Evolutionary conservation across 2,888 invertebrate species (phyloP), one percentile per base, ranked within the genome.

Genomic region (Lumbricus terrestris): DNA sequence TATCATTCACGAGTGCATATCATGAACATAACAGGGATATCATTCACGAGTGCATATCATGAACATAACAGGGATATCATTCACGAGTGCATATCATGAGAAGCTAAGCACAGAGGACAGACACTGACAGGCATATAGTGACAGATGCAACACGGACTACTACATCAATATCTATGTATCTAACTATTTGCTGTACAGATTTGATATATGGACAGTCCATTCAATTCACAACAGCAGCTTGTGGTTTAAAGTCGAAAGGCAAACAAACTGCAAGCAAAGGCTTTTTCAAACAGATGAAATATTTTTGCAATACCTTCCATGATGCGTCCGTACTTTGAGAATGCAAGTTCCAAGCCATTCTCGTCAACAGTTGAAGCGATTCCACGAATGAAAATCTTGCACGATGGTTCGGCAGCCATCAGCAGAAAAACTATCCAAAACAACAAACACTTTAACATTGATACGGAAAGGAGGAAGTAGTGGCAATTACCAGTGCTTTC

Each of bases 301-400:
- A n/a, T n/a, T 69, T n/a, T 69, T 29, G 4, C n/a, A 8, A n/a
- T 69, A 69, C 69, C 69, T 69, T 69, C 69, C 69, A 69, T 69
- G 69, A 69, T 69, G 29, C 69, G 69, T 69, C 69, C 69, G n/a
- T 69, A 69, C n/a, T 69, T 69, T 8, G 69, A 69, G 69, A 69
- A 69, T n/a, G 69, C 69, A 69, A 69, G 69, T 69, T 69, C 69
- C n/a, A 69, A n/a, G n/a, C 69, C 69, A 69, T 69, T 69, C n/a
- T 69, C 69, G 8, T 69, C 69, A 3, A 69, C 69, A 69, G 69
- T 69, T 69, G 69, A n/a, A 69, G 69, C 29, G n/a, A 69, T 69
- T 29, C 69, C 69, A 69, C 69, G 69, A 69, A 69, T 69, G 69
- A 69, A 69, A 69, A 69, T 69, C 69, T 69, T 69, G 69, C n/a